Percentiles rank a stretch among this genome's conserved stretches.
Evolutionary conservation across 2,888 invertebrate genomes (phyloP).

Genomic region (Melinaea menophilus): DNA sequence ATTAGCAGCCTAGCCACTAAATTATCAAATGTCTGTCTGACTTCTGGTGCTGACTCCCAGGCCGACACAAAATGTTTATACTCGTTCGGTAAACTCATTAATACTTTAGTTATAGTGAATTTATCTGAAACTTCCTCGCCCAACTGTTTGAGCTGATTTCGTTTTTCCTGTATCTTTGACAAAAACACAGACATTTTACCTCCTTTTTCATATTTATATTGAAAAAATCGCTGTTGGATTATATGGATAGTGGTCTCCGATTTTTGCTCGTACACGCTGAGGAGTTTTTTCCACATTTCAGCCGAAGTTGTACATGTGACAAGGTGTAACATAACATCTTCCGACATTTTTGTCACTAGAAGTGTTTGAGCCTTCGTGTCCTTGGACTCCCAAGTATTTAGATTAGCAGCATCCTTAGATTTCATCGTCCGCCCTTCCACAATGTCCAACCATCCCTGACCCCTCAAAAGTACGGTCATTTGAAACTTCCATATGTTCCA

Average conservation of each 20-base stretch:
- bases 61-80: conserved; percentile 45
- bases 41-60: conserved; percentile 35
- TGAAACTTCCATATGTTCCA: conserved; percentile 42
- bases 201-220: no score
- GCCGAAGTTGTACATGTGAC: conserved; percentile 33
- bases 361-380: conserved; percentile 18
- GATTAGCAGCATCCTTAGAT: conserved; percentile 24
- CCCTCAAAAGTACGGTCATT: conserved; percentile 9
- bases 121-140: conserved; percentile 36
- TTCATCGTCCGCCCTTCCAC: conserved; percentile 30
- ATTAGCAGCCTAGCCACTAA: not conserved
- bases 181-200: no score
- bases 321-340: conserved; percentile 36
- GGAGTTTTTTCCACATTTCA: conserved; percentile 40
- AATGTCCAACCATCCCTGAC: conserved; percentile 32
- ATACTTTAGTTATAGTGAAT: conserved; percentile 39
- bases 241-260: conserved; percentile 40
- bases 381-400: conserved; percentile 26
- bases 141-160: conserved; percentile 32
- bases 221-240: conserved; percentile 40
- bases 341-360: conserved; percentile 21
- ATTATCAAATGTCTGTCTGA: conserved; percentile 26
- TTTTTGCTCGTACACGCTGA: conserved; percentile 29
- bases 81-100: conserved; percentile 38
- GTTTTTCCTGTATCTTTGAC: no score